Evolutionary conservation across 2,113 vertebrate genomes (phyloP).

Genomic region (Albula glossodonta): DNA sequence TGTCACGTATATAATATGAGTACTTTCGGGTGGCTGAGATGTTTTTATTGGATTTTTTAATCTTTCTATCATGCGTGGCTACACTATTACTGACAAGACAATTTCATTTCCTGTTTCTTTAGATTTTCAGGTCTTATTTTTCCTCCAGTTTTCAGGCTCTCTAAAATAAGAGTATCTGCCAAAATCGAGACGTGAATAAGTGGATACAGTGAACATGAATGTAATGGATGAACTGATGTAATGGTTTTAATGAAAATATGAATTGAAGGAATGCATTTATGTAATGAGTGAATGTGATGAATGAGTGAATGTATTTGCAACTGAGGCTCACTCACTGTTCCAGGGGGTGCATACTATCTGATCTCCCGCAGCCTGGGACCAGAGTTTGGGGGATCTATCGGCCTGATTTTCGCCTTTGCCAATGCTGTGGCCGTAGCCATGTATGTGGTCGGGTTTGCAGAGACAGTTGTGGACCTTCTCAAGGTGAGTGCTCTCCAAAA

Average conservation of each 20-base stretch:
- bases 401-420: constrained; percentile 95
- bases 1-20: too few relatives aligned
- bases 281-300: neutral
- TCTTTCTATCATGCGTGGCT: too few relatives aligned
- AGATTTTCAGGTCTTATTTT: neutral
- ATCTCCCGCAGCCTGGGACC: constrained; percentile 96
- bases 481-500: constrained; percentile 67
- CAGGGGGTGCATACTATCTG: constrained; percentile 96
- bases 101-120: neutral
- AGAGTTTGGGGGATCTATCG: constrained; percentile 96
- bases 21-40: too few relatives aligned
- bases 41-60: neutral
- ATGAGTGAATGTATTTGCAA: neutral
- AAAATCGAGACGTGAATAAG: neutral
- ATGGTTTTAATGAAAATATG: neutral
- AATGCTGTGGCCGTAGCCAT: constrained; percentile 98
- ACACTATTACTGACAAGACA: neutral
- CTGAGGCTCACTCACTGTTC: constrained; percentile 39
- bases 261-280: neutral
- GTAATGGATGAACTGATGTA: neutral
- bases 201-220: neutral
- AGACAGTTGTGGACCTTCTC: constrained; percentile 92
- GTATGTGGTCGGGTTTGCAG: constrained; percentile 97
- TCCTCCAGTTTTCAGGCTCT: neutral
- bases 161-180: neutral